Conservation (phyloP, 2,888 invertebrate genomes). For the Philopedon plagiatum region DNA sequence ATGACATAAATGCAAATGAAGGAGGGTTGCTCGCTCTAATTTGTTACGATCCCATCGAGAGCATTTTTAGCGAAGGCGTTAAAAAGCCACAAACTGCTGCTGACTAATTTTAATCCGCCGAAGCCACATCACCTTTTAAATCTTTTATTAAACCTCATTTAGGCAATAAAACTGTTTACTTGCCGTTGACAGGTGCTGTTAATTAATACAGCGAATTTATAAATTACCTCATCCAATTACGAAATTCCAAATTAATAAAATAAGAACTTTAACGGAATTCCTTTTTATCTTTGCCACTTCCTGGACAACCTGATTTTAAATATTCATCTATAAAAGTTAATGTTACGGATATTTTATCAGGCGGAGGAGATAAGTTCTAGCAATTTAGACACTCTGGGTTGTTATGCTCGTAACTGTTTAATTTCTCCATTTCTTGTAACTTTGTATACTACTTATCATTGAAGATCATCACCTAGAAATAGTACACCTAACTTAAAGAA, state of each 20-base stretch:
- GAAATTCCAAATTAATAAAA: slow-evolving; percentile 8
- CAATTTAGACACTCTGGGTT: no score
- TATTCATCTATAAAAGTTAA: background rate
- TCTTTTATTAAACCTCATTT: slow-evolving; percentile 2
- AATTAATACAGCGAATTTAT: slow-evolving; percentile 15
- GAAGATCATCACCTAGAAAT: no score
- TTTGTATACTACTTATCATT: no score
- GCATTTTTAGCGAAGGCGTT: background rate
- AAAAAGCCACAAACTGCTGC: background rate
- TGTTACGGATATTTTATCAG: background rate
- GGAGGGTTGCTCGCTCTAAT: background rate
- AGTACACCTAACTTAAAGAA: no score
- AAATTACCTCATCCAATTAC: slow-evolving; percentile 35
- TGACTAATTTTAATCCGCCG: background rate
- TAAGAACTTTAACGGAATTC: slow-evolving; percentile 3
- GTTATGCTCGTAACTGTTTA: no score
- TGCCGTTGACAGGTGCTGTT: slow-evolving; percentile 11
- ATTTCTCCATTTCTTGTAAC: no score
- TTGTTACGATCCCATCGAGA: background rate
- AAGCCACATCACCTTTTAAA: background rate
- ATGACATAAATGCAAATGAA: background rate
- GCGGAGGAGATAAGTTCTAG: background rate
- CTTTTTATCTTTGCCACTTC: slow-evolving; percentile 11
- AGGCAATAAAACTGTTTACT: slow-evolving; percentile 15
- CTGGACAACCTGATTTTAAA: slow-evolving; percentile 9